Conservation (phyloP, 2,888 invertebrate species). For the Lasioglossum zephyrum region DNA sequence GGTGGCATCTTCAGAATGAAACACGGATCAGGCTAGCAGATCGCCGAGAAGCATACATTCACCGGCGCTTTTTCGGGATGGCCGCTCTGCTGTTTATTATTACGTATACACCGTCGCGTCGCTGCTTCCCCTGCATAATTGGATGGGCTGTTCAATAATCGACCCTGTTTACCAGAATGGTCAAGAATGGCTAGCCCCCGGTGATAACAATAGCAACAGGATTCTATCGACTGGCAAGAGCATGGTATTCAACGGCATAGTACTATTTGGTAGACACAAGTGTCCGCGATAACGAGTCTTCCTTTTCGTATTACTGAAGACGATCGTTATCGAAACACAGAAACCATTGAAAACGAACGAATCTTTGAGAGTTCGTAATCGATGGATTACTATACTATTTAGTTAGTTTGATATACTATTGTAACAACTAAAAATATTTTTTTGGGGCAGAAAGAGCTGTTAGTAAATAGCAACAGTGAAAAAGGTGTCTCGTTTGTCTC, state of each 20-base stretch:
- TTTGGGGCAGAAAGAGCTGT: not conserved
- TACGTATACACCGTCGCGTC: slow-evolving; percentile 46
- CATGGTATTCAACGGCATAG: slow-evolving; percentile 9
- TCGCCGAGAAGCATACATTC: slow-evolving; percentile 49
- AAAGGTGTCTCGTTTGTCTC: not conserved
- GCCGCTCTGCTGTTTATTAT: slow-evolving; percentile 64
- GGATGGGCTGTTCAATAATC: slow-evolving; percentile 68
- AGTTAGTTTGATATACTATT: not conserved
- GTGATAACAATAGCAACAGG: slow-evolving; percentile 81
- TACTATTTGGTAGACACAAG: not conserved
- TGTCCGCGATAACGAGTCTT: not conserved
- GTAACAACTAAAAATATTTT: not conserved
- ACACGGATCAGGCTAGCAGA: slow-evolving; percentile 80
- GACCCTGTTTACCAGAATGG: slow-evolving; percentile 68
- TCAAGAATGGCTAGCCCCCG: slow-evolving; percentile 80
- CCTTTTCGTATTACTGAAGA: not conserved
- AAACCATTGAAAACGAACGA: not conserved
- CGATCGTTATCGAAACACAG: not conserved
- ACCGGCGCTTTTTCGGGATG: slow-evolving; percentile 37
- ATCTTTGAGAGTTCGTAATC: not conserved
- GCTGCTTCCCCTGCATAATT: slow-evolving; percentile 64
- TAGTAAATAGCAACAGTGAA: not conserved
- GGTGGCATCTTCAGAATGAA: slow-evolving; percentile 82
- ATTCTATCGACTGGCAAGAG: slow-evolving; percentile 69
- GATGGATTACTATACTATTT: not conserved